Evolutionary conservation across 1,140 invertebrate species (phyloP), one percentile per base, ranked within the genome.

Genomic region (Zaprionus lachaisei): DNA sequence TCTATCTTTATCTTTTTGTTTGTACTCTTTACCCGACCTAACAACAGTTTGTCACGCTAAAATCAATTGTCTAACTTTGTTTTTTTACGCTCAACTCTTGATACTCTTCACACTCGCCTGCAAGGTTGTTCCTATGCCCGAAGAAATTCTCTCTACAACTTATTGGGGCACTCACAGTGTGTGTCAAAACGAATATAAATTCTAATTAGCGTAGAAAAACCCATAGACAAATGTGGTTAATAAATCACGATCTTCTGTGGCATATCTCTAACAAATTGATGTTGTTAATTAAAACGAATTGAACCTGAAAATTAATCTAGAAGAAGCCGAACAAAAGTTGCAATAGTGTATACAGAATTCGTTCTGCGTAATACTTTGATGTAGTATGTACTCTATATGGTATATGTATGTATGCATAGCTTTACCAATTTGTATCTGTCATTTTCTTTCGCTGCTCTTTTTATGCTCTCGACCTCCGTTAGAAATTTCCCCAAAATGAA

Each of bases 21-120:
- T 17, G 5, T n/a, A 41, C 38, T 51, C 38, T 57, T 58, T 60
- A 44, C n/a, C 31, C 31, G 38, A 24, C 41, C 22, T 58, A 67
- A 77, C 41, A 28, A 31, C 24, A 44, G 17, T 77, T 64, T 51
- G 71, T 63, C 75, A 77, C 75, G 75, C 63, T 51, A 63, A 62
- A 56, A 60, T 26, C 20, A 55, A 47, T 61, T 28, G 44, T 17
- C 44, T 14, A 55, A 17, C 20, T 31, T 66, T 37, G 47, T 14
- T 37, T 15, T 28, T 44, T 28, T 14, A 26, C 34, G 20, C 54
- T 12, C 11, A 2, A 58, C 17, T 49, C 34, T 4, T 14, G 44
- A 67, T 67, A 54, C 64, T 12, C 71, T 67, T 51, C 47, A 6
- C 15, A 38, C 7, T 41, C 11, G 51, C 2, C 6, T 61, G 7